A percentile compares a stretch with the other conserved stretches of the same genome.
Evolutionary conservation across 2,797 vertebrate species (phyloP).

Genomic region (Gymnodraco acuticeps): DNA sequence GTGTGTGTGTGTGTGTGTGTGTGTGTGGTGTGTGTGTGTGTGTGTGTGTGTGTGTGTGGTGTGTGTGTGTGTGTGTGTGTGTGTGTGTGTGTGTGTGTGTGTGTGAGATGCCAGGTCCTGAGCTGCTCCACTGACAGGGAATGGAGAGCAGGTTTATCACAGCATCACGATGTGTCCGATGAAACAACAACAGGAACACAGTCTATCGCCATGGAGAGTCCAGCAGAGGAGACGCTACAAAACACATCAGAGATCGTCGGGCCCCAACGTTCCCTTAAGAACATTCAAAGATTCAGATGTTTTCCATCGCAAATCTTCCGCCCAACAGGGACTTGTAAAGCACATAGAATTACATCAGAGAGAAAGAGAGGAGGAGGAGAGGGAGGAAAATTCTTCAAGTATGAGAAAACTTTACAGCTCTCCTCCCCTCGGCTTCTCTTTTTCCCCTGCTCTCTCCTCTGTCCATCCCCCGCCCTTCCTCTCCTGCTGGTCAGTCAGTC

Average conservation of each 20-base stretch:
- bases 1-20: conserved; percentile 1
- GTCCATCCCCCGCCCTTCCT: conserved; percentile 37
- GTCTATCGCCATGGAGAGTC: conserved; percentile 7
- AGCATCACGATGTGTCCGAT: conserved; percentile 20
- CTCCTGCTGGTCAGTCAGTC: conserved; percentile 60
- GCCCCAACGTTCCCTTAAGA: conserved; percentile 39
- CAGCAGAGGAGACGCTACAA: conserved; percentile 44
- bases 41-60: no score
- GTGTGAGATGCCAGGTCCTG: conserved; percentile 30
- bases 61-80: no score
- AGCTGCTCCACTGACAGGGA: conserved; percentile 24
- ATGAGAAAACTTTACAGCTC: conserved; percentile 81
- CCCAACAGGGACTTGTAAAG: conserved; percentile 79
- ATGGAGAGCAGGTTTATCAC: conserved; percentile 21
- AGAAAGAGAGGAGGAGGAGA: conserved; percentile 39
- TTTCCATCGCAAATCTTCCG: conserved; percentile 73
- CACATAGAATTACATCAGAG: conserved; percentile 81
- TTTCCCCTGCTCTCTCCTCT: not conserved
- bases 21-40: conserved; percentile 3
- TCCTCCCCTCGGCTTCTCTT: conserved; percentile 51
- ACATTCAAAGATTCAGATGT: conserved; percentile 79
- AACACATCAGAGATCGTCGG: conserved; percentile 36
- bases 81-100: no score
- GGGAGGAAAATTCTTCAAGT: conserved; percentile 81
- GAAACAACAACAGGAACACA: not conserved